Base-by-base conservation (phyloP, 2,797 vertebrate species). In the Bufotes viridis region DNA sequence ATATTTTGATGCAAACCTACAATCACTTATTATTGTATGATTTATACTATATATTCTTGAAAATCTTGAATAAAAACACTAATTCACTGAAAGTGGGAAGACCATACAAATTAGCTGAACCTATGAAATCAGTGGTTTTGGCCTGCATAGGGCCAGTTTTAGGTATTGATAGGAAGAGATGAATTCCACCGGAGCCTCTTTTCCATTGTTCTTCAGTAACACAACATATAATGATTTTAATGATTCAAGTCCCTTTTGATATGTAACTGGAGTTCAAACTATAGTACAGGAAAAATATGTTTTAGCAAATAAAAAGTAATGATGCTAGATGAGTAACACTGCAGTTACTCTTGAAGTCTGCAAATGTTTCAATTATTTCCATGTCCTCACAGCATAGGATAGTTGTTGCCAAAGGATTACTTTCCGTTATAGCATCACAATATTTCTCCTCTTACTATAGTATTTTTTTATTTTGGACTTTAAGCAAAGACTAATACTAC, bases 401-500 rank as follows among this genome's bases (percentile, higher is more conserved):
- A 26, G 22, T 63, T 26, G 34, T n/a, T 63, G 70, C 22, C 70
- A 63, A 24, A 75, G 24, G 7, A 76, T 76, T 15, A 9, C 34
- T 61, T 61, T 63, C 8, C 22, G 63, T 63, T 65, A 11, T n/a
- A 78, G 34, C 42, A 76, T 63, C n/a, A 18, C 58, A n/a, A 42
- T 61, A 61, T 75, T 75, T 42, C 29, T 60, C 29, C 24, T 72
- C 26, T n/a, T 76, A n/a, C 29, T 17, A 70, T n/a, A 13, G 26
- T 15, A 26, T 57, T 24, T 82, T 55, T 58, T 74, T 24, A 34
- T 60, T 24, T 60, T 15, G 58, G 49, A 34, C 22, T 12, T 79
- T n/a, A 84, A 87, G 60, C 24, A 67, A 20, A 69, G 49, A 26
- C 34, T 42, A 63, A 63, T 49, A 70, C 75, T 60, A 18, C 34